Base-by-base conservation (phyloP, 2,888 invertebrate species). In the Ephialtes manifestator region DNA sequence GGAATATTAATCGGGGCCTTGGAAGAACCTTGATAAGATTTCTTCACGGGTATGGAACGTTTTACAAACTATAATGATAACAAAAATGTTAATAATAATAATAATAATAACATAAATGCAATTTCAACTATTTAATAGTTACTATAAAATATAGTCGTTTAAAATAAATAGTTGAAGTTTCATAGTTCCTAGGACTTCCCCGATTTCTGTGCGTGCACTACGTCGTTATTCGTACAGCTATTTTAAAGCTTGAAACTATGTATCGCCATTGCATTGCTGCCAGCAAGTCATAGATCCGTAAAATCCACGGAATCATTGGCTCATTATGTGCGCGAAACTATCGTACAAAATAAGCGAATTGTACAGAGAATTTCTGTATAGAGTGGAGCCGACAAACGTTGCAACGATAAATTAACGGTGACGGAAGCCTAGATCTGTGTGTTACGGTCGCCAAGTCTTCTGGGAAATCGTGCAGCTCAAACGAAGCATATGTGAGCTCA, bases 241-340 rank as follows among this genome's bases (percentile, higher is more conserved):
- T 51, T 51, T 51, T 7, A 7, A 18, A 51, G n/a, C 18, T 7
- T 18, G 8, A 8, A 58, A 58, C 58, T 58, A 28, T 58, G 63
- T 39, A 39, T 39, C 18, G 39, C 35, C 0, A 13, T 58, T 63
- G 63, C 18, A 7, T 63, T n/a, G n/a, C n/a, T 20, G 63, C 63
- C 63, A 63, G 20, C 35, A 63, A 63, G 39, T 63, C 63, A 39
- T 18, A 35, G 63, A 63, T 39, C 63, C 63, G 68, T 72, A 76
- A 80, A 84, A 39, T 65, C 39, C 39, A 18, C 24, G 53, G 70
- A 79, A 72, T 72, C 71, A 80, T 67, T 65, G 65, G 60, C 55
- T 53, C 80, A 65, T 80, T 67, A 53, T 53, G 35, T 39, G 70
- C 11, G 35, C 48, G 20, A 80, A 76, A 76, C 76, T 76, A 48